Base-by-base conservation (phyloP, 2,797 vertebrate species). In the Oryzias sinensis region DNA sequence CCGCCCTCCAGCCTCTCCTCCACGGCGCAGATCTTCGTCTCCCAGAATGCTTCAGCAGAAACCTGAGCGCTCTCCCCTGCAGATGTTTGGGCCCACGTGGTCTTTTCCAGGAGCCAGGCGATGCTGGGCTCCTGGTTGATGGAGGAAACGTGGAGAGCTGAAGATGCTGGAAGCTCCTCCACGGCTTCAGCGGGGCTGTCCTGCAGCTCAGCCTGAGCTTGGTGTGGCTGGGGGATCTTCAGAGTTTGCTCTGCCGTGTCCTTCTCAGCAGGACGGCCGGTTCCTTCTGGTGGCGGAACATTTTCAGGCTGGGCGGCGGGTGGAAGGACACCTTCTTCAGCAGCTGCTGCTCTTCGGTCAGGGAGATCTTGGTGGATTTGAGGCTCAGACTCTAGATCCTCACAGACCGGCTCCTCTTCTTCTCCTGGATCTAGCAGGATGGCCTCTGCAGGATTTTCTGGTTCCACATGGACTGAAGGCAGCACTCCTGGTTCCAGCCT, bases 11-110 rank as follows among this genome's bases (percentile, higher is more conserved):
- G 7, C 13, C 0, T 58, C 15, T 25, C 55, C 64, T 76, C 48
- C 25, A 27, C 53, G 14, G 40, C 17, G 25, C 70, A 48, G 14
- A 79, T 33, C n/a, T 63, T 42, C 5, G 54, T 53, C 54, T 65
- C 53, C 15, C 73, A 50, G 61, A 51, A 29, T 14, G 53, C 29
- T 74, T 88, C 74, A 8, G 76, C 41, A 59, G 66, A 55, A n/a
- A 62, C 43, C 55, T 53, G 50, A 27, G 58, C 24, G 41, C 3
- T 43, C 25, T 68, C 72, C 14, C 1, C 20, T 42, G 56, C 4
- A 14, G 13, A 22, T 45, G 58, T 40, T 65, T 61, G 57, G n/a
- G 49, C 58, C 1, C 56, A 6, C 16, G 77, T 27, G 0, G 52
- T 18, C 7, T 81, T 43, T 16, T 70, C 80, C 49, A 61, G 27